A percentile compares a stretch with the other conserved stretches of the same genome.
phyloP scores from a whole-genome alignment of 1,140 invertebrate species.

The Wiebesia pumilae region DNA sequence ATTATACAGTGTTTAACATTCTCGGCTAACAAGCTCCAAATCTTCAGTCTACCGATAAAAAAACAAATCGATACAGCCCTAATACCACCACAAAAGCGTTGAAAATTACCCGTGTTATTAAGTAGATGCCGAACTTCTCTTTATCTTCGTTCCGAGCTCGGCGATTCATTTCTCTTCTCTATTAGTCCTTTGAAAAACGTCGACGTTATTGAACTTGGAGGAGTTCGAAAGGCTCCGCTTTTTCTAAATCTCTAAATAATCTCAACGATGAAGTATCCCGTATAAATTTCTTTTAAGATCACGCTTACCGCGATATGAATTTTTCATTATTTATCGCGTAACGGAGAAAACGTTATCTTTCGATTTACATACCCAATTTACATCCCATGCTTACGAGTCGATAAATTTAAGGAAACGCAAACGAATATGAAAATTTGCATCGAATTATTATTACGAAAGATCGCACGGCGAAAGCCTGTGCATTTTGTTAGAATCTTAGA shows the following conservation, averaged over 20 bases:
- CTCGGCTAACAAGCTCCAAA: slow-evolving; percentile 28
- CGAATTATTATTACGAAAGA: not conserved
- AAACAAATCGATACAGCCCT: slow-evolving; percentile 27
- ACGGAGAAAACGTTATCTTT: not conserved
- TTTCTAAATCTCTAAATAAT: not conserved
- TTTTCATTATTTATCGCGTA: not conserved
- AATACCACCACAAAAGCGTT: not conserved
- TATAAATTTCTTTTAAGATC: not conserved
- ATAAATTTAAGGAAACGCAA: not conserved
- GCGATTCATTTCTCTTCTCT: slow-evolving; percentile 37
- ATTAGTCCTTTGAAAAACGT: slow-evolving; percentile 3
- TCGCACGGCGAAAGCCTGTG: not conserved
- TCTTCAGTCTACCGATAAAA: not conserved
- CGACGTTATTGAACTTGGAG: not conserved
- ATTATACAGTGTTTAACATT: slow-evolving; percentile 46
- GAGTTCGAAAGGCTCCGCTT: not conserved
- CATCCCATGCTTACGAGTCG: not conserved
- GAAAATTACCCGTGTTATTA: slow-evolving; percentile 46
- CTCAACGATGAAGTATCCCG: not conserved
- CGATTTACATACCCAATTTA: too few species aligned
- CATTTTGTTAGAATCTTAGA: not conserved
- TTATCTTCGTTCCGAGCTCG: slow-evolving; percentile 39
- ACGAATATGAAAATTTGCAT: too few species aligned
- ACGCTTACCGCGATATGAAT: not conserved
- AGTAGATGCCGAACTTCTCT: slow-evolving; percentile 35